Percentiles rank a stretch among this genome's conserved stretches.
Conservation (phyloP, 2,888 invertebrate genomes). For the Campaea margaritaria region DNA sequence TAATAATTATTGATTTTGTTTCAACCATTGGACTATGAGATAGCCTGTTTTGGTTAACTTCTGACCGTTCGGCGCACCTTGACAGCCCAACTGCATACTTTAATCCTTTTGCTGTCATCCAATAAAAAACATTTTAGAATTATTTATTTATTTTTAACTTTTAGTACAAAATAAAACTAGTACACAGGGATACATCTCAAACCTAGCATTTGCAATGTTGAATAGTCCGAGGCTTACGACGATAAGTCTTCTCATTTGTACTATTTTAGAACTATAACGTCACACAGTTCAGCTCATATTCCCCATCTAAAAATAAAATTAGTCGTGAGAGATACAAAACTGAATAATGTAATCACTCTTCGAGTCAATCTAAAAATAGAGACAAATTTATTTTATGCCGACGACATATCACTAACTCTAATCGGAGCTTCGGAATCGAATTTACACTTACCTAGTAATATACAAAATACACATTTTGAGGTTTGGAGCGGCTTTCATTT, state of each 20-base stretch:
- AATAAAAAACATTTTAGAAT: slow-evolving; percentile 57
- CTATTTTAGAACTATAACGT: slow-evolving; percentile 86
- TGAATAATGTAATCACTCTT: slow-evolving; percentile 85
- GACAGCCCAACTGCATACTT: too few species aligned
- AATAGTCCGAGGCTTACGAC: slow-evolving; percentile 85
- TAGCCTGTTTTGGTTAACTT: too few species aligned
- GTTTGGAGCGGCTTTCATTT: slow-evolving; percentile 83
- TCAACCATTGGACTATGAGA: too few species aligned
- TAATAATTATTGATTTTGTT: too few species aligned
- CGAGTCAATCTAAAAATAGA: slow-evolving; percentile 69
- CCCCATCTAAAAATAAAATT: slow-evolving; percentile 76
- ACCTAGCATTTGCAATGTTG: slow-evolving; percentile 85
- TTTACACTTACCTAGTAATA: slow-evolving; percentile 71
- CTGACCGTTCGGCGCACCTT: too few species aligned
- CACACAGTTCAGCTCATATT: slow-evolving; percentile 82
- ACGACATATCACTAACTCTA: slow-evolving; percentile 71
- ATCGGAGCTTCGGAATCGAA: slow-evolving; percentile 67
- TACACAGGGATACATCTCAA: slow-evolving; percentile 86
- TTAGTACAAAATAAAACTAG: slow-evolving; percentile 87
- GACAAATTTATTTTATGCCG: slow-evolving; percentile 58
- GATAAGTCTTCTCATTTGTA: slow-evolving; percentile 87
- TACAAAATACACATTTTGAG: slow-evolving; percentile 81
- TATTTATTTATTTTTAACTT: slow-evolving; percentile 85
- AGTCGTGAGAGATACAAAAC: slow-evolving; percentile 65
- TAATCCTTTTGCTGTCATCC: too few species aligned